Conservation (phyloP, 2,888 invertebrate genomes). For the Lithophane socia region DNA sequence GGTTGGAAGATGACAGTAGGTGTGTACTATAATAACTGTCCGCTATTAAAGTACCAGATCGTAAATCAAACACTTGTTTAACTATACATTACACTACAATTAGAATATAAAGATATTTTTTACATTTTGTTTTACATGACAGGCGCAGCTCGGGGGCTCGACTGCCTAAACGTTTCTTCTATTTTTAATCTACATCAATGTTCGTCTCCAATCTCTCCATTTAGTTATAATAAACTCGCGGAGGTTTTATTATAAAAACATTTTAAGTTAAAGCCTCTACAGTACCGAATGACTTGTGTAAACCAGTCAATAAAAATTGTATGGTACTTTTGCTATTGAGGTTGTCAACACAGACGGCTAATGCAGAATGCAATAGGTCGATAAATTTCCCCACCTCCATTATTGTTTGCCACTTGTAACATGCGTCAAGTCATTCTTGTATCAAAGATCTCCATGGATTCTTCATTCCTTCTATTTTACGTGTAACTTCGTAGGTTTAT, state of each 20-base stretch:
- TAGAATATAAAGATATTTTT: too few relatives aligned
- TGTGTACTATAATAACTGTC: background rate
- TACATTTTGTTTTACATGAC: too few relatives aligned
- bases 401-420: background rate
- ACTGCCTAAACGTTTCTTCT: too few relatives aligned
- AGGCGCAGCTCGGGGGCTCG: too few relatives aligned
- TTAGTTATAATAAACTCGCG: too few relatives aligned
- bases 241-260: too few relatives aligned
- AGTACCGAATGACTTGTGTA: background rate
- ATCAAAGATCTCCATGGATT: background rate
- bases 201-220: too few relatives aligned
- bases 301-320: background rate
- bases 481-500: background rate
- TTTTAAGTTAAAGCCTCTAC: too few relatives aligned
- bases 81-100: too few relatives aligned
- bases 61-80: too few relatives aligned
- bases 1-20: background rate
- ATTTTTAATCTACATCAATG: too few relatives aligned
- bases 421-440: background rate
- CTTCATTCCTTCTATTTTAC: slow-evolving; percentile 2
- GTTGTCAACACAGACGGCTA: background rate
- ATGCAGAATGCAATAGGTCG: background rate
- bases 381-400: background rate
- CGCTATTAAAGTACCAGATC: too few relatives aligned
- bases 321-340: background rate